These are phyloP conservation scores for Leguminivora glycinivorella DNA, from an alignment of 1,140 invertebrate genomes.

Conservation along the genomic window DNA sequence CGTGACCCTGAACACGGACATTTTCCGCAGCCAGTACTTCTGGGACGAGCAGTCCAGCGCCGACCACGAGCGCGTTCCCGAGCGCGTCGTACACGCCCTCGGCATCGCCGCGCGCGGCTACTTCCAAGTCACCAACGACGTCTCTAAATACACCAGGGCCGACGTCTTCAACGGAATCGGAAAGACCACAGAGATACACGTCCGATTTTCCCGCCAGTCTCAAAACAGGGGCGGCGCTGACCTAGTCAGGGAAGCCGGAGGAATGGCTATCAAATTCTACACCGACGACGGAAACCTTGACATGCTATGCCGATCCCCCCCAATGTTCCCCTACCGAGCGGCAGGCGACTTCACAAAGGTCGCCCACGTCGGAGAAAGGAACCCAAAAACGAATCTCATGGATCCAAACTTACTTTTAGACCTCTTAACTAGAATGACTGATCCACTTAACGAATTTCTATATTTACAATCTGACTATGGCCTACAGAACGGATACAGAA, in stretches of 20 bases:
- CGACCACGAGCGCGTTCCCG: conserved; percentile 93
- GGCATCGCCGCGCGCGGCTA: conserved; percentile 96
- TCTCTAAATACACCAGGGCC: conserved; percentile 90
- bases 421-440: conserved; percentile 88
- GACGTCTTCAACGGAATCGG: conserved; percentile 90
- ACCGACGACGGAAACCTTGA: conserved; percentile 86
- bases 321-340: conserved; percentile 85
- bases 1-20: conserved; percentile 56
- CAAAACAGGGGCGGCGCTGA: conserved; percentile 90
- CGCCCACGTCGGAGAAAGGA: conserved; percentile 81
- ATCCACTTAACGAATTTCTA: conserved; percentile 88
- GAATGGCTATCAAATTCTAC: conserved; percentile 85
- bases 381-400: conserved; percentile 82
- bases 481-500: conserved; percentile 88
- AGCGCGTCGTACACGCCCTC: conserved; percentile 95
- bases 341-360: conserved; percentile 81
- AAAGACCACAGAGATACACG: conserved; percentile 87
- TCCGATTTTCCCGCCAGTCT: conserved; percentile 88
- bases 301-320: conserved; percentile 84
- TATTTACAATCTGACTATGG: conserved; percentile 91
- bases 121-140: conserved; percentile 95
- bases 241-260: conserved; percentile 83
- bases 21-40: conserved; percentile 90
- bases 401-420: conserved; percentile 93
- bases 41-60: conserved; percentile 94